Conservation (phyloP, 2,113 vertebrate species). For the Climacteris rufus region DNA sequence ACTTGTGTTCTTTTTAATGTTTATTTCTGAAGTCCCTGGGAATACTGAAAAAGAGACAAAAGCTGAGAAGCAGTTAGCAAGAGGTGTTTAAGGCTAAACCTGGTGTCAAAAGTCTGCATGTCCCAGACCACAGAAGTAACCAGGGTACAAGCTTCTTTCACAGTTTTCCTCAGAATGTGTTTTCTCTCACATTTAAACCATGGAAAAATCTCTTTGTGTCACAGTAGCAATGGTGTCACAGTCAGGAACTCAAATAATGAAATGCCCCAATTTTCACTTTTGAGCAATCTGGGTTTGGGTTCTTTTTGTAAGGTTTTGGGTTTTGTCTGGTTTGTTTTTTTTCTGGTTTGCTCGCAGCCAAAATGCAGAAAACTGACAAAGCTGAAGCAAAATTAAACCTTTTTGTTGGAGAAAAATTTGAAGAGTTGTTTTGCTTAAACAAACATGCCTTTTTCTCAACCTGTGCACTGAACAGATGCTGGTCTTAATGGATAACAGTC, state of each 20-base stretch:
- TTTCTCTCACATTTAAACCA: not conserved
- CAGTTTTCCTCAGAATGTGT: not conserved
- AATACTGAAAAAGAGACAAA: not conserved
- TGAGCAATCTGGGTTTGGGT: not conserved
- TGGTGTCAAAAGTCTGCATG: not conserved
- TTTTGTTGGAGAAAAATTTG: not conserved
- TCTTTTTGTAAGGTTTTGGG: not conserved
- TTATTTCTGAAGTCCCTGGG: not conserved
- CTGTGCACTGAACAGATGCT: not conserved
- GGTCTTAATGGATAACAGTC: not conserved
- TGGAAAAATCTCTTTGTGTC: not conserved
- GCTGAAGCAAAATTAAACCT: not conserved
- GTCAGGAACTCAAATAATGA: not conserved
- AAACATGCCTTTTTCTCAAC: not conserved
- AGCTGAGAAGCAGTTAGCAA: not conserved
- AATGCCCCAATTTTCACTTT: not conserved
- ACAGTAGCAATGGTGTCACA: not conserved
- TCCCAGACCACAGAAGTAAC: not conserved
- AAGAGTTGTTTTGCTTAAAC: not conserved
- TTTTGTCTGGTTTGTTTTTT: not conserved
- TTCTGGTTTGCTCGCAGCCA: not conserved
- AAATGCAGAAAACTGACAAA: not conserved
- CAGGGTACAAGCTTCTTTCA: not conserved
- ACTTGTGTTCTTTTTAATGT: not conserved
- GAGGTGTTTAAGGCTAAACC: not conserved